These are phyloP conservation scores for Sceliomorpha sp. DNA, from an alignment of 2,888 invertebrate genomes.

Conservation along the genomic window DNA sequence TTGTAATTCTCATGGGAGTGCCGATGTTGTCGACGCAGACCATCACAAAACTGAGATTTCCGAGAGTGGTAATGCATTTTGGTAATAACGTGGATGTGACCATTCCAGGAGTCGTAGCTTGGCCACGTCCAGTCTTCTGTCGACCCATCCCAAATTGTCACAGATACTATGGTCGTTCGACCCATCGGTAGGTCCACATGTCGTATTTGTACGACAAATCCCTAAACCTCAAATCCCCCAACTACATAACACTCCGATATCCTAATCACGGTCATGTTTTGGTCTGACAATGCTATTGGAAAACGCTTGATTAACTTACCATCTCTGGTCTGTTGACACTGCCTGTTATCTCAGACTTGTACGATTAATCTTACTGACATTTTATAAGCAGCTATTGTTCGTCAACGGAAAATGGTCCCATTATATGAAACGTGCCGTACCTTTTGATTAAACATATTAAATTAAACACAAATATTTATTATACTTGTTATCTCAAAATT, in stretches of 20 bases:
- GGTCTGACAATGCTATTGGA: conserved; percentile 52
- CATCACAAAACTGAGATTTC: conserved; percentile 41
- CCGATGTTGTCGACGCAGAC: conserved; percentile 20
- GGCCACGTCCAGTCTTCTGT: conserved; percentile 39
- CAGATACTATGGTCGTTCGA: conserved; percentile 41
- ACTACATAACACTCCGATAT: conserved; percentile 53
- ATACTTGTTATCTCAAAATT: too few species aligned
- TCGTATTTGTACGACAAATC: conserved; percentile 56
- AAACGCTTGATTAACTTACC: conserved; percentile 55
- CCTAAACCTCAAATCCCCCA: conserved; percentile 52
- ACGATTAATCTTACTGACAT: too few species aligned
- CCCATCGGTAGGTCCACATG: conserved; percentile 52
- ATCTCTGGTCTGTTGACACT: conserved; percentile 38
- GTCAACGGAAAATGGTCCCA: too few species aligned
- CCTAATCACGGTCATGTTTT: conserved; percentile 55
- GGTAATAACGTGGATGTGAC: conserved; percentile 29
- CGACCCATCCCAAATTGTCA: conserved; percentile 50
- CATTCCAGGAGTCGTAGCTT: conserved; percentile 19
- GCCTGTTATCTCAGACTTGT: conserved; percentile 25
- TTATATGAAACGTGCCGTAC: too few species aligned
- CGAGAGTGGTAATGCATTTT: conserved; percentile 23
- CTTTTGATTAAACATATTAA: too few species aligned
- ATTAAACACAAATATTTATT: too few species aligned
- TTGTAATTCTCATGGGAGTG: conserved; percentile 28
- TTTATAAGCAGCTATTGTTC: too few species aligned